These are phyloP conservation scores for Micrastur ruficollis DNA, from an alignment of 2,797 vertebrate genomes.

Conservation along the genomic window DNA sequence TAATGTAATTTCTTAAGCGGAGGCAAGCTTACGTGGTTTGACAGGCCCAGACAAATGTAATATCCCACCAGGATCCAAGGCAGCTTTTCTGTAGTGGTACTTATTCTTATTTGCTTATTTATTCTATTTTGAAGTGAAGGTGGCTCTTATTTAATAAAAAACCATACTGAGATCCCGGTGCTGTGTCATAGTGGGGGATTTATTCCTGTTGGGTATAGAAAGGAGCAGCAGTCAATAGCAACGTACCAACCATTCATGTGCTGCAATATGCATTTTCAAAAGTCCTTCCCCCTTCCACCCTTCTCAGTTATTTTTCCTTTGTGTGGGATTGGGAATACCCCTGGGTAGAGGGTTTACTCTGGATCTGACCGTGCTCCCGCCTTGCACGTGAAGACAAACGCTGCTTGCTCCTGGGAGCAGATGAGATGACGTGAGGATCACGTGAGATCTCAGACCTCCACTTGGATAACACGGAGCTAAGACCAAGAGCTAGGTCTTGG, in stretches of 20 bases:
- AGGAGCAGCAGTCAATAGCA: background rate
- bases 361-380: background rate
- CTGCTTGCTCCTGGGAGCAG: background rate
- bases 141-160: background rate
- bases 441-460: background rate
- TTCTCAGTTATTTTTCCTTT: background rate
- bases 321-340: background rate
- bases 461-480: background rate
- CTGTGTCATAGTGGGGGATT: background rate
- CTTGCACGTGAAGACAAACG: background rate
- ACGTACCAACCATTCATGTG: fast-evolving
- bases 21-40: background rate
- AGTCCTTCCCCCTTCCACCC: background rate
- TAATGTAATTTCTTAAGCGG: background rate
- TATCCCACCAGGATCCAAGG: background rate
- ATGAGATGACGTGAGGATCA: fast-evolving
- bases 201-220: background rate
- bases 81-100: background rate
- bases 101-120: background rate
- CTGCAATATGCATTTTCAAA: background rate
- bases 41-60: background rate
- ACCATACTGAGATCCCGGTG: background rate
- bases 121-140: background rate
- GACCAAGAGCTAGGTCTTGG: background rate
- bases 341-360: background rate